These are phyloP conservation scores for Drosophila algonquin DNA, from an alignment of 2,888 invertebrate species.

Conservation along the genomic window DNA sequence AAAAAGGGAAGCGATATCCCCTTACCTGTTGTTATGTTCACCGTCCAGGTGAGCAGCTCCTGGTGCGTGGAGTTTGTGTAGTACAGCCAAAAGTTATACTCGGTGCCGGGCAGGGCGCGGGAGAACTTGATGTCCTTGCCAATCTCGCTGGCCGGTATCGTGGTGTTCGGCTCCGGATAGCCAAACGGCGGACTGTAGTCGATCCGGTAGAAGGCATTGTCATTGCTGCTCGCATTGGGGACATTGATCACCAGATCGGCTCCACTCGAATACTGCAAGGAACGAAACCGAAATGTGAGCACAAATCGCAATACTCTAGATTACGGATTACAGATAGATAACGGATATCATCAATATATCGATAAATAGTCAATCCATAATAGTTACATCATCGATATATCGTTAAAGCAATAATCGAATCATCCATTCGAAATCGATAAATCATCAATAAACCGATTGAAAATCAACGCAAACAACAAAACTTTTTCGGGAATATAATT, in stretches of 20 bases:
- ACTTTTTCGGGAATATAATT: too few relatives aligned
- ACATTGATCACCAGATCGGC: constrained; percentile 95
- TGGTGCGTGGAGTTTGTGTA: constrained; percentile 93
- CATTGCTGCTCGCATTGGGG: constrained; percentile 91
- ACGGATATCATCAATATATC: too few relatives aligned
- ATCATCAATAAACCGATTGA: too few relatives aligned
- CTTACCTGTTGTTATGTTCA: constrained; percentile 95
- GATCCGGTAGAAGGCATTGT: constrained; percentile 90
- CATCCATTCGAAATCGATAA: too few relatives aligned
- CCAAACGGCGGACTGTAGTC: constrained; percentile 95
- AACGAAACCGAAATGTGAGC: neutral
- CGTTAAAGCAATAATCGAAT: too few relatives aligned
- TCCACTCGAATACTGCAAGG: constrained; percentile 82
- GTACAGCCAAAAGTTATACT: constrained; percentile 96
- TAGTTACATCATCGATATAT: too few relatives aligned
- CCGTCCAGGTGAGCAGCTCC: constrained; percentile 95
- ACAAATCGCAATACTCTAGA: too few relatives aligned
- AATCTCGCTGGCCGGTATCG: constrained; percentile 92
- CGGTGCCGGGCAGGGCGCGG: constrained; percentile 93
- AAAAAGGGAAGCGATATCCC: constrained; percentile 5
- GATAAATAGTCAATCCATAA: too few relatives aligned
- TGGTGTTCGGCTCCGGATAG: constrained; percentile 93
- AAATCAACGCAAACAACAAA: too few relatives aligned
- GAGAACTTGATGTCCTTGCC: constrained; percentile 94
- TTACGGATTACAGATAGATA: too few relatives aligned